Evolutionary conservation across 2,113 vertebrate genomes (phyloP).

Genomic region (Thinocorus orbignyianus): DNA sequence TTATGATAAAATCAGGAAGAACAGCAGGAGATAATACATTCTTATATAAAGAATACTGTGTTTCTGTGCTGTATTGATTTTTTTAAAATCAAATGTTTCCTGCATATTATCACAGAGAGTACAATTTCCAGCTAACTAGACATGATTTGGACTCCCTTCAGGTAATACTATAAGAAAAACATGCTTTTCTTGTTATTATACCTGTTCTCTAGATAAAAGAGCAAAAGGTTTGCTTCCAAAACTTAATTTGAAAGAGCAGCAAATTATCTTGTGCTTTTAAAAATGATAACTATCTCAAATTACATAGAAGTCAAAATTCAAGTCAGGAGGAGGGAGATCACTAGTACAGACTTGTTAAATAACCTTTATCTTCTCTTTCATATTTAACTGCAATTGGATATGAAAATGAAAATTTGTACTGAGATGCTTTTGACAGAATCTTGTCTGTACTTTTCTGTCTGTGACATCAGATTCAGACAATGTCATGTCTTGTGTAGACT

Average conservation of each 20-base stretch:
- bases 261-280: background rate
- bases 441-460: background rate
- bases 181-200: background rate
- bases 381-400: background rate
- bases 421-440: background rate
- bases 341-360: background rate
- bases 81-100: background rate
- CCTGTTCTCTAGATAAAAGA: background rate
- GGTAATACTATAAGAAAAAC: background rate
- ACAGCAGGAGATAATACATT: background rate
- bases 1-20: background rate
- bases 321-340: background rate
- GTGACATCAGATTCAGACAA: background rate
- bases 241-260: background rate
- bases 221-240: background rate
- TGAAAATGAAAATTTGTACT: background rate
- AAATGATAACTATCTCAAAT: background rate
- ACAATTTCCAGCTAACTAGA: background rate
- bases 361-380: background rate
- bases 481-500: background rate
- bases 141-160: background rate
- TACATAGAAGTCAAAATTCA: background rate
- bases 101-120: background rate
- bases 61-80: background rate
- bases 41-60: background rate